phyloP scores from a whole-genome alignment of 2,113 vertebrate species.

The Piaya cayana region DNA sequence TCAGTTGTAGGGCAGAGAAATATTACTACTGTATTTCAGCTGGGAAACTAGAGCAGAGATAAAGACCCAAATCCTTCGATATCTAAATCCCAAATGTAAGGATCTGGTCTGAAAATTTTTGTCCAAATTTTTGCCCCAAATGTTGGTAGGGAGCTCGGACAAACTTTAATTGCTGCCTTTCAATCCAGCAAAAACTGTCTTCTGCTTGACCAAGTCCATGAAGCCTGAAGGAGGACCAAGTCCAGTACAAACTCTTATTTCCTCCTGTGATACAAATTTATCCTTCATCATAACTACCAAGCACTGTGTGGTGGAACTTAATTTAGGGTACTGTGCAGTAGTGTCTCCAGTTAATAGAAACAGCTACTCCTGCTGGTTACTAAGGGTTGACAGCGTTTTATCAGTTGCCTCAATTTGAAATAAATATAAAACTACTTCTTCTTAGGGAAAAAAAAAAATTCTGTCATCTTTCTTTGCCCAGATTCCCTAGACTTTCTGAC shows the following conservation, averaged over 20 bases:
- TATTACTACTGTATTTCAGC: constrained; percentile 32
- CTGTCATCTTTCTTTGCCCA: neutral
- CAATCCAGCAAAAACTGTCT: neutral
- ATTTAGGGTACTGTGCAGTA: neutral
- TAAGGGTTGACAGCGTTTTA: neutral
- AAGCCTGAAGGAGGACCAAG: neutral
- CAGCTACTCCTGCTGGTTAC: neutral
- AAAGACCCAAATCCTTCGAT: neutral
- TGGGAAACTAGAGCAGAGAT: constrained; percentile 32
- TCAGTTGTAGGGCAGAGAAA: constrained; percentile 45
- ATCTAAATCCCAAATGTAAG: neutral
- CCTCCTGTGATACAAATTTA: neutral
- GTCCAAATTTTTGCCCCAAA: neutral
- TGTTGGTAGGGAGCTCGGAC: neutral
- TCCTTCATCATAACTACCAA: neutral
- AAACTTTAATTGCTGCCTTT: neutral
- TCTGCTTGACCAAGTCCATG: neutral
- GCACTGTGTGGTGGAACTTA: neutral
- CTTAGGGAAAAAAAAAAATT: neutral
- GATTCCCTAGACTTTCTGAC: neutral
- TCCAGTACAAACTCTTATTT: neutral
- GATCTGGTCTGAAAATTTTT: neutral
- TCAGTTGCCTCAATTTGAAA: neutral
- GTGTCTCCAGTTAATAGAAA: neutral
- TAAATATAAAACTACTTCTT: neutral